Base-by-base conservation (phyloP, 2,888 invertebrate species). In the Nomada ruficornis region DNA sequence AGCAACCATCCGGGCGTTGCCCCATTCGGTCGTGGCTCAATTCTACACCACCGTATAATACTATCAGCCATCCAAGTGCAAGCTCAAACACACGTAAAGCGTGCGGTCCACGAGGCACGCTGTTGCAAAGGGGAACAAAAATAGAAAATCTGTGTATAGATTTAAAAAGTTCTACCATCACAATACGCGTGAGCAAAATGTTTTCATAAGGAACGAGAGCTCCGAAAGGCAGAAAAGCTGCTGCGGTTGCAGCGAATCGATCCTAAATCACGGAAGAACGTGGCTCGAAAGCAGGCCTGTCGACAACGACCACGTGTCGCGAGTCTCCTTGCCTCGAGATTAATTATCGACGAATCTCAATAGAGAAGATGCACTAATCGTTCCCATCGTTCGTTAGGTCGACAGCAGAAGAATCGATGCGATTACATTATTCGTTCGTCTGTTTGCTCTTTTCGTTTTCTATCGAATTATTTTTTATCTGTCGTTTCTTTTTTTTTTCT, bases 251-350 rank as follows among this genome's bases (percentile, higher is more conserved):
- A 26, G 59, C 52, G 64, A 54, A 55, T 63, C 60, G 29, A 55
- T 72, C 52, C 23, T 42, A 50, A 77, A 50, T 59, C 65, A 64
- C 72, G 62, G 54, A 60, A 36, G 67, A 63, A 77, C 54, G 73
- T 67, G 72, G 57, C 67, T 75, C 70, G 75, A 77, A 78, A 85
- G 75, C 75, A 71, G 85, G 86, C 88, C 88, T 88, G 86, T 89
- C 89, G 89, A 88, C 88, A 86, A 77, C 83, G 82, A 81, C 62
- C 68, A 50, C 77, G 73, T 71, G 47, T 76, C 76, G 71, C 71
- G 79, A 74, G 20, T 81, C 64, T 77, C 63, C 75, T 44, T 44
- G 23, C 52, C 47, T 36, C 29, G 26, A 26, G 52, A 42, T 23
- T 20, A 50, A 59, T 63, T n/a, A 18, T 36, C 52, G 18, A 23